Evolutionary conservation across 35 echinoderm and acorn worm genomes (phyloP).

Genomic region (Holothuria glaberrima): DNA sequence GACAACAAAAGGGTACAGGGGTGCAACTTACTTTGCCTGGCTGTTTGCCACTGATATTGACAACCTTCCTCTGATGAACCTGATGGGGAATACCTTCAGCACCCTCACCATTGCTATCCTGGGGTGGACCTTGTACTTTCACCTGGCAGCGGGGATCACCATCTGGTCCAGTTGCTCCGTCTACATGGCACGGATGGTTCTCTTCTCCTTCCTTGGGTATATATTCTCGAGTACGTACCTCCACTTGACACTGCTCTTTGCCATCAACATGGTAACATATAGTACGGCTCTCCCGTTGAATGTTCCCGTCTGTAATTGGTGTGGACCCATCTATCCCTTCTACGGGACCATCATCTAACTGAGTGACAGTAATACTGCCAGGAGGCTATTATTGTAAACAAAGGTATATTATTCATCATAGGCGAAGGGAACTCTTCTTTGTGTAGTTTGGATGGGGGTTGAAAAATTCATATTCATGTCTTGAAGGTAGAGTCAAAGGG

Average conservation of each 20-base stretch:
- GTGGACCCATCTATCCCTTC: not conserved
- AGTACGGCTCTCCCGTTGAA: conserved; percentile 64
- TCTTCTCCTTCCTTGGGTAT: conserved; percentile 18
- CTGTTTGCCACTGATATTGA: not conserved
- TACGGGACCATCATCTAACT: not conserved
- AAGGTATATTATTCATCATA: too few species aligned
- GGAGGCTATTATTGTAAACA: too few species aligned
- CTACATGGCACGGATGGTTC: not conserved
- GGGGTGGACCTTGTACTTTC: conserved; percentile 40
- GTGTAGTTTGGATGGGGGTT: too few species aligned
- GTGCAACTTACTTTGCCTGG: conserved; percentile 24
- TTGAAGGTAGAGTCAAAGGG: too few species aligned
- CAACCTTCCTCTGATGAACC: conserved; percentile 20
- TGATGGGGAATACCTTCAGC: conserved; percentile 15
- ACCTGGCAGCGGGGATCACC: conserved; percentile 45
- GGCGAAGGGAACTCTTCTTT: too few species aligned
- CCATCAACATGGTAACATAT: conserved; percentile 68
- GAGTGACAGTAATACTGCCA: too few species aligned
- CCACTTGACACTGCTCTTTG: conserved; percentile 62
- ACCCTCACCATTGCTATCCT: conserved; percentile 1
- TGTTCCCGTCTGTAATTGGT: conserved; percentile 18
- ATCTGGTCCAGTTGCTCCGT: conserved; percentile 3
- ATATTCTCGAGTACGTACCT: conserved; percentile 50
- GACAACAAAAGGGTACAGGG: not conserved
- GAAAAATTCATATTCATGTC: too few species aligned